Conservation (phyloP, 2,113 vertebrate genomes). For the Rattus norvegicus region DNA sequence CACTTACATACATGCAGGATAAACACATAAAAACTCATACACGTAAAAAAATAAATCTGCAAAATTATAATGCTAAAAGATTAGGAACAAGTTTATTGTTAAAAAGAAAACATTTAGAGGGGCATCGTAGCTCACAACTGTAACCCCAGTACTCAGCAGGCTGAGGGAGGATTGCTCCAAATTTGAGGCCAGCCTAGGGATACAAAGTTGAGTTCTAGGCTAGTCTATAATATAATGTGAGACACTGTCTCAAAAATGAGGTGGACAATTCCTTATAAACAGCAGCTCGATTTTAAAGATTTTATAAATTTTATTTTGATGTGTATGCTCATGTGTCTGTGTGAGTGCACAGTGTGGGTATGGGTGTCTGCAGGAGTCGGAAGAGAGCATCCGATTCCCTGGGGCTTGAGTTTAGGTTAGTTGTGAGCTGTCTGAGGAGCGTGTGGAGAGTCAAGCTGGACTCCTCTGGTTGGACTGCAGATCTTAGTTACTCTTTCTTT, state of each 20-base stretch:
- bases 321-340: neutral
- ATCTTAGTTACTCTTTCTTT: neutral
- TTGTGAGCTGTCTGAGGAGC: neutral
- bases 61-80: neutral
- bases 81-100: conserved; percentile 30
- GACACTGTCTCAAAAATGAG: neutral
- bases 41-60: neutral
- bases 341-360: neutral
- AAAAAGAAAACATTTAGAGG: neutral
- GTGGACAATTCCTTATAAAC: neutral
- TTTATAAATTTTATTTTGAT: neutral
- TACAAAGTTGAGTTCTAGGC: neutral
- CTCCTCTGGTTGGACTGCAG: neutral
- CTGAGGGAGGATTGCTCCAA: neutral
- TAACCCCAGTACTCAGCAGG: neutral
- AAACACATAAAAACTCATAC: neutral
- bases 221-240: neutral
- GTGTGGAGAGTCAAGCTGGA: neutral
- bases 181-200: neutral
- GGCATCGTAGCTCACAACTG: neutral
- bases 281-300: neutral
- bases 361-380: neutral
- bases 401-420: neutral
- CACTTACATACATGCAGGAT: neutral
- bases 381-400: neutral